Evolutionary conservation across 2,888 invertebrate genomes (phyloP).

Genomic region (Eilema sororculum): DNA sequence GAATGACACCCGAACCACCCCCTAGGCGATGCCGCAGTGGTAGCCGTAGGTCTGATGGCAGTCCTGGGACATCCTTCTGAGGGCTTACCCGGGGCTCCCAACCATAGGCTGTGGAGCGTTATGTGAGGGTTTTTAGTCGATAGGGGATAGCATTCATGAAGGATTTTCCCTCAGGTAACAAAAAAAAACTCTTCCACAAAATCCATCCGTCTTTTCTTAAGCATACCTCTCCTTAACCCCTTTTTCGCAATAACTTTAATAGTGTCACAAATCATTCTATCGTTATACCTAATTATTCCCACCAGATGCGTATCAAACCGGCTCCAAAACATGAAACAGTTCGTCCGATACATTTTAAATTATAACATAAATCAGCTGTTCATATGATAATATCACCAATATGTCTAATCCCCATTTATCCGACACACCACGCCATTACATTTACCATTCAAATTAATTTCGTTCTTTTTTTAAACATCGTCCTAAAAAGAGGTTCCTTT

Average conservation of each 20-base stretch:
- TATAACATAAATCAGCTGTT: conserved; percentile 14
- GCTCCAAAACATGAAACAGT: background rate
- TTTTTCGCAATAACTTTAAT: background rate
- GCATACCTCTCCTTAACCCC: background rate
- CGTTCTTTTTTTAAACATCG: conserved; percentile 20
- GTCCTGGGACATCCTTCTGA: no score
- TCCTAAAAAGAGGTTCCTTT: conserved; percentile 22
- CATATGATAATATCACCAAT: conserved; percentile 5
- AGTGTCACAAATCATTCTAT: background rate
- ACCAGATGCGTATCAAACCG: background rate
- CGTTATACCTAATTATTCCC: background rate
- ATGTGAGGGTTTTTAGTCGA: no score
- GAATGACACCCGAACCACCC: no score
- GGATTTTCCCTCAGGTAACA: no score
- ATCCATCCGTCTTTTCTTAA: background rate
- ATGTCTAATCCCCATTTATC: conserved; percentile 7
- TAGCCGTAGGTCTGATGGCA: no score
- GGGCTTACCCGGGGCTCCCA: no score
- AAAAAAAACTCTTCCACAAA: background rate
- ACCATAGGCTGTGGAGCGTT: no score
- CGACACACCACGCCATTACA: conserved; percentile 25
- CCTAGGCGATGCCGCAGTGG: no score
- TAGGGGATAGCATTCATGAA: no score
- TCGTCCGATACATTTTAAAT: conserved; percentile 2
- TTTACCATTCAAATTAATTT: conserved; percentile 31